phyloP scores from a whole-genome alignment of 2,797 vertebrate genomes.

The Anguilla obscura region DNA sequence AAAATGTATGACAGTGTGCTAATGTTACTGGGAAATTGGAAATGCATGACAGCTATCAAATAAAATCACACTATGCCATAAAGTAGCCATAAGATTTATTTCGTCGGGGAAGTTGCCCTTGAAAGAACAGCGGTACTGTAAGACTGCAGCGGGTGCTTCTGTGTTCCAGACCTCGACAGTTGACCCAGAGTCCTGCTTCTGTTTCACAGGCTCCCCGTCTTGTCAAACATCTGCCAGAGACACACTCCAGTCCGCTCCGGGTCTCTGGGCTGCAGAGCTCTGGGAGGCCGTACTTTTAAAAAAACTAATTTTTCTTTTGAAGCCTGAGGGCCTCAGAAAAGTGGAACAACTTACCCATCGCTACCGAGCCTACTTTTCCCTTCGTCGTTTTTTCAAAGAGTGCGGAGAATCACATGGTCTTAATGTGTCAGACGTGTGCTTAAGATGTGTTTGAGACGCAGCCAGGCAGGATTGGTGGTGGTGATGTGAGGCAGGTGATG shows the following conservation, averaged over 20 bases:
- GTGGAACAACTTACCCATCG: background rate
- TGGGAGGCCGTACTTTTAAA: background rate
- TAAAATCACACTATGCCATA: background rate
- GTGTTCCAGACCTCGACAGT: background rate
- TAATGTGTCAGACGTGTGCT: background rate
- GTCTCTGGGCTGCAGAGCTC: background rate
- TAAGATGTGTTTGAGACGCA: conserved; percentile 11
- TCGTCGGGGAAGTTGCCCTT: background rate
- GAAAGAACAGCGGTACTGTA: background rate
- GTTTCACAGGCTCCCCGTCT: background rate
- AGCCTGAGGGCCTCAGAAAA: background rate
- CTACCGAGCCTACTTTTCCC: conserved; percentile 3
- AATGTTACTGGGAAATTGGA: background rate
- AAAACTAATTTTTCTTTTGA: background rate
- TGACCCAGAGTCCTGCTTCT: background rate
- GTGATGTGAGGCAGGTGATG: background rate
- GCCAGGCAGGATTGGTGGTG: background rate
- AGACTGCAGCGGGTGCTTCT: background rate
- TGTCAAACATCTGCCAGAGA: background rate
- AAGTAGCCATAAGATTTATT: background rate
- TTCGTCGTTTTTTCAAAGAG: background rate
- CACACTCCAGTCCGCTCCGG: background rate
- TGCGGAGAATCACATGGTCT: background rate
- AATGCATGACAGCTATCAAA: background rate
- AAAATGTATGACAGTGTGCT: background rate